Evolutionary conservation across 2,797 vertebrate genomes (phyloP), one percentile per base, ranked within the genome.

Genomic region (Cyprinella venusta): DNA sequence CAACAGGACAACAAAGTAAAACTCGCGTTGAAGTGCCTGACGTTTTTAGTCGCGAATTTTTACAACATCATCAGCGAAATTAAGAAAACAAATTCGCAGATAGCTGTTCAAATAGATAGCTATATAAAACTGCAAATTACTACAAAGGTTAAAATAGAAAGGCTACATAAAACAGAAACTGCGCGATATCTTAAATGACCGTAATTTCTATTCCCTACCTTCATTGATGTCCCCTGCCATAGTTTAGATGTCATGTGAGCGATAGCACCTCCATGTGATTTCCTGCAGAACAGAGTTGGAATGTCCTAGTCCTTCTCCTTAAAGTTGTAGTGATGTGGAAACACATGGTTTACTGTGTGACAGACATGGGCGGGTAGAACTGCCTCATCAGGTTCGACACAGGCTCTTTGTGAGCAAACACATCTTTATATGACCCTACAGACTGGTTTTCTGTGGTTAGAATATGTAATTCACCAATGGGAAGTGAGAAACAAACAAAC

Each of bases 241-340:
- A 89, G 89, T 86, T 91, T 89, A 83, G 86, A 13, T 91, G 94
- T 96, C 94, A 95, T 95, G 94, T 96, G 95, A 87, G 21, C 85
- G 72, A 87, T 88, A 90, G 92, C 92, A 93, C 90, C 92, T 93
- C 93, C 94, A 95, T 95, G 94, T 96, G 95, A 96, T 95, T 95
- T 95, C 94, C 94, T 95, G 93, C 84, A 89, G 88, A 88, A 90
- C 88, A 88, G 82, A 64, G 76, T 30, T 65, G 81, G 61, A 69
- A 81, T 86, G 76, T 87, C 82, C 85, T 89, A 85, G 79, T 87
- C 82, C 85, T 89, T 88, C 85, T 89, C 92, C 92, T 94, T 94
- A 93, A 93, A 94, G 93, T 92, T 93, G 87, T 90, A 94, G 91
- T 24, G 85, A 76, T 79, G 45, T 84, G 90, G 89, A 87, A 67